Evolutionary conservation across 2,797 vertebrate genomes (phyloP).

Genomic region (Muraenolepis orangiensis): DNA sequence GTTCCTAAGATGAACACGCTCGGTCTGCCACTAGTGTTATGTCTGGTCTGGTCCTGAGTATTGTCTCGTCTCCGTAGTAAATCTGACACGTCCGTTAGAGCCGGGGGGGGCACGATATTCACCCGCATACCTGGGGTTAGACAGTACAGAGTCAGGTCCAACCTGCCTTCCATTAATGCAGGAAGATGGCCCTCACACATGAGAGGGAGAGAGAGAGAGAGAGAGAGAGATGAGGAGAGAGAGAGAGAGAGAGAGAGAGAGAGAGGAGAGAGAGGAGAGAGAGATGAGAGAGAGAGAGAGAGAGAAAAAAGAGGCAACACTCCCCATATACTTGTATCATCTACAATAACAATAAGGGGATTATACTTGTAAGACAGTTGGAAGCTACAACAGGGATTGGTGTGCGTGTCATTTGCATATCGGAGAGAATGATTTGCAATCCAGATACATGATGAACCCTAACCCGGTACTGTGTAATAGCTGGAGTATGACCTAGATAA

Average conservation of each 20-base stretch:
- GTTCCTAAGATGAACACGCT: not conserved
- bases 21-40: not conserved
- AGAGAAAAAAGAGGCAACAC: too few species aligned
- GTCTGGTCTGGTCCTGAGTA: not conserved
- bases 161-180: not conserved
- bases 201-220: too few species aligned
- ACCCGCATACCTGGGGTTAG: slow-evolving; percentile 1
- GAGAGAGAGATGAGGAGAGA: too few species aligned
- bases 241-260: too few species aligned
- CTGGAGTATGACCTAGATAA: not conserved
- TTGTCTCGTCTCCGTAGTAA: not conserved
- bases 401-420: not conserved
- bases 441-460: too few species aligned
- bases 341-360: too few species aligned
- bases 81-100: not conserved
- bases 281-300: too few species aligned
- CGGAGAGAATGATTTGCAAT: not conserved
- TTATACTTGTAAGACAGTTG: too few species aligned
- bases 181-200: too few species aligned
- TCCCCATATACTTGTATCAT: too few species aligned
- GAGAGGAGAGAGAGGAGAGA: too few species aligned
- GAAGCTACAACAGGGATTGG: not conserved
- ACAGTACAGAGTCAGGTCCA: too few species aligned
- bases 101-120: not conserved
- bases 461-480: not conserved